Evolutionary conservation across 2,888 invertebrate species (phyloP), one percentile per base, ranked within the genome.

Genomic region (Gortyna flavago): DNA sequence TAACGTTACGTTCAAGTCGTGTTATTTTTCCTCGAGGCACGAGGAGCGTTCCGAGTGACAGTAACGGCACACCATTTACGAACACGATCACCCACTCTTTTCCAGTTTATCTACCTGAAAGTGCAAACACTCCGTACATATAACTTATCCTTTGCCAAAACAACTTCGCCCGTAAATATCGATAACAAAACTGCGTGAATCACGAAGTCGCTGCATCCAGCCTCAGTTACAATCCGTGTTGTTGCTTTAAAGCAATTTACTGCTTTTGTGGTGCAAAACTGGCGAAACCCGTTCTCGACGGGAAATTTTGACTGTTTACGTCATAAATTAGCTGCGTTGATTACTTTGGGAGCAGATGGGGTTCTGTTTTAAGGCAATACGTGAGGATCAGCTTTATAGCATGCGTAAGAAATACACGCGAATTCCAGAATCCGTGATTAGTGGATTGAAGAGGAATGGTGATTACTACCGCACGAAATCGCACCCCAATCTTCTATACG

Each of bases 241-340:
- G 82, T 87, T 87, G 82, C 85, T 82, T 79, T 83, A 83, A 77
- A 87, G 85, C 88, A 87, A 92, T 92, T 89, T 89, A 90, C 86
- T 83, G 89, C 89, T 89, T 89, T 90, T 90, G 88, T 89, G 84
- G 86, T 88, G 79, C 86, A 86, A 88, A 90, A 89, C 87, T 85
- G 80, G 82, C 66, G 77, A 84, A 88, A 89, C 80, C 75, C 72
- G 80, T 81, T 72, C 79, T 67, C 84, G 77, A 74, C 75, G 81
- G 77, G 75, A 83, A 89, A 88, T 79, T 90, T 89, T 90, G 85
- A 89, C 84, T 88, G 90, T 90, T 92, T 90, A 87, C 89, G 87
- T 86, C 90, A 90, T 92, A 91, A 92, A 91, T 92, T 90, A 90
- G 89, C 88, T 88, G 75, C 85, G 83, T 82, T 89, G 88, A 91